Evolutionary conservation across 2,797 vertebrate genomes (phyloP), one percentile per base, ranked within the genome.

Genomic region (Balearica regulorum): DNA sequence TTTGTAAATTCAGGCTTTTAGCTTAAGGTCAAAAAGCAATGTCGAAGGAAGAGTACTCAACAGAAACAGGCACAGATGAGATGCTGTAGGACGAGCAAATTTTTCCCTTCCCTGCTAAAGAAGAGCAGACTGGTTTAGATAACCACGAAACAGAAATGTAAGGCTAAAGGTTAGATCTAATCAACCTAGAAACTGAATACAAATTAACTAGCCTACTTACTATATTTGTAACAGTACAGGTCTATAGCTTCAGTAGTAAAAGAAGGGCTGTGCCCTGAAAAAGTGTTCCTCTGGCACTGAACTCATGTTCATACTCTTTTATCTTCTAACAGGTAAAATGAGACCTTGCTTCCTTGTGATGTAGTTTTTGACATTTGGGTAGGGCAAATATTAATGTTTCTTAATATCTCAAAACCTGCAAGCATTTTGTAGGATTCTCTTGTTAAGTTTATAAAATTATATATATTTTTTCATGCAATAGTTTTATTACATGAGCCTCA

Each of bases 201-300:
- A 94, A 92, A 93, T 90, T 82, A 93, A 58, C 62, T 89, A 93
- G 26, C 70, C 83, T 84, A 90, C 54, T 93, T 87, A 89, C 58
- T 96, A 70, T 84, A 62, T 89, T 93, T 80, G 48, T 76, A 76
- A 53, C 41, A 79, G 65, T 41, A 64, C 9, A 41, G 29, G 71
- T 82, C 55, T 66, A 37, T 29, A 92, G 35, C 68, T 79, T 83
- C 0, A 0, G 19, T 51, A 54, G 13, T 21, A 86, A 57, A 89
- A 85, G 49, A 75, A 71, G 41, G 10, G 4, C 53, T 83, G 39
- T 66, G 73, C 43, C 73, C 51, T 86, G 61, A 44, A 71, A 86
- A 90, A 61, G 19, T 19, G 9, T 69, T 95, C 49, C 65, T 83
- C 26, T 61, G 54, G 29, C 62, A 89, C 20, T 26, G 39, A 92